These are phyloP conservation scores for Hoplodrina ambigua DNA, from an alignment of 2,888 invertebrate species.

Conservation along the genomic window DNA sequence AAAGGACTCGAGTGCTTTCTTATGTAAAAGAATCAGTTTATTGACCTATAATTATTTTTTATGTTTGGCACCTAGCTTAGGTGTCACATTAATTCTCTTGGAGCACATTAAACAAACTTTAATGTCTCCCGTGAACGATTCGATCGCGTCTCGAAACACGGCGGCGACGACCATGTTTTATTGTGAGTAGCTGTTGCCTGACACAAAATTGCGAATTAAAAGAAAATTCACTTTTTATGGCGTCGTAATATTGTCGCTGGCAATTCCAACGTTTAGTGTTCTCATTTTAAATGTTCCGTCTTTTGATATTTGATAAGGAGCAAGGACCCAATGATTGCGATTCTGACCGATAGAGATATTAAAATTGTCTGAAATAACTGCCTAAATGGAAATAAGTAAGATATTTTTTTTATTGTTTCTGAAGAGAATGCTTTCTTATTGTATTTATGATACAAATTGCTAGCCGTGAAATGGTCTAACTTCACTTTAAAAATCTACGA, in stretches of 20 bases:
- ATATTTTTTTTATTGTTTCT: not conserved
- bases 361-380: constrained; percentile 20
- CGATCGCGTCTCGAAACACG: constrained; percentile 72
- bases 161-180: constrained; percentile 76
- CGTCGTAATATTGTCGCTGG: constrained; percentile 77
- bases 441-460: not conserved
- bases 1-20: constrained; percentile 68
- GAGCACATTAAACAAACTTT: constrained; percentile 79
- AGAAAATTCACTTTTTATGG: constrained; percentile 79
- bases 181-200: constrained; percentile 76
- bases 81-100: constrained; percentile 80
- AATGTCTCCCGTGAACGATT: constrained; percentile 75
- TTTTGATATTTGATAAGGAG: constrained; percentile 70
- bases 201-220: constrained; percentile 82
- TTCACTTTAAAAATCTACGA: too few species aligned
- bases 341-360: constrained; percentile 44
- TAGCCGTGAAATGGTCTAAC: not conserved
- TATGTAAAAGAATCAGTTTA: constrained; percentile 72
- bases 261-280: constrained; percentile 75
- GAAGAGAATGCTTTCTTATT: not conserved
- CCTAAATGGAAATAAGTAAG: constrained; percentile 17
- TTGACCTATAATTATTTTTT: constrained; percentile 74
- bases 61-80: constrained; percentile 72
- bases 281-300: constrained; percentile 72
- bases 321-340: constrained; percentile 58